A percentile compares a stretch with the other conserved stretches of the same genome.
phyloP scores from a whole-genome alignment of 1,140 invertebrate genomes.

The Lepidurus couesii region DNA sequence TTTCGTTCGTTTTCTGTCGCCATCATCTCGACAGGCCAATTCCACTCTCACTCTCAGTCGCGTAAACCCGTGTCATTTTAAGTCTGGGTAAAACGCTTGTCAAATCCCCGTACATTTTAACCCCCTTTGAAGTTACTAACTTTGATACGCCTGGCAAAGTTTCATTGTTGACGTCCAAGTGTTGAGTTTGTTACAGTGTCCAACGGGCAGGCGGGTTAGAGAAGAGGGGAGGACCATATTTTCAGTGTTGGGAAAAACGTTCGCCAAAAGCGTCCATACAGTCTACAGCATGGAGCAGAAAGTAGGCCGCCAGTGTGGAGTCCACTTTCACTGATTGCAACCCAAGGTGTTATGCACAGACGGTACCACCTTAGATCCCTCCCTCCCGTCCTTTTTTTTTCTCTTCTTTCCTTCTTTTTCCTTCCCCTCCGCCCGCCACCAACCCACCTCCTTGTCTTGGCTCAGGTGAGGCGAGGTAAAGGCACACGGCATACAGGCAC shows the following conservation, averaged over 20 bases:
- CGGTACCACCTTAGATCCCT: not conserved
- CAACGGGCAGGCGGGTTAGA: not conserved
- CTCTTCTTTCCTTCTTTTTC: not conserved
- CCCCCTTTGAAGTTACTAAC: too few species aligned
- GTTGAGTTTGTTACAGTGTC: not conserved
- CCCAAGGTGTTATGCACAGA: constrained; percentile 23
- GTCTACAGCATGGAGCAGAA: constrained; percentile 1
- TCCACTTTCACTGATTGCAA: constrained; percentile 32
- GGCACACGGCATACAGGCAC: not conserved
- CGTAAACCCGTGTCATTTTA: not conserved
- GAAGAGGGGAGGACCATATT: not conserved
- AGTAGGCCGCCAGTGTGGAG: constrained; percentile 22
- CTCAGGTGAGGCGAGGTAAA: not conserved
- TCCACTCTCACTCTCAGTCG: not conserved
- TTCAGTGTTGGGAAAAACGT: not conserved
- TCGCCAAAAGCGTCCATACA: not conserved
- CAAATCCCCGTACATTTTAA: too few species aligned
- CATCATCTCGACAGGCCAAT: not conserved
- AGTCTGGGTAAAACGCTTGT: too few species aligned
- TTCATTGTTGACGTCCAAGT: not conserved
- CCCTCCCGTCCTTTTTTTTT: not conserved
- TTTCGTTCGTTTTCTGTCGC: constrained; percentile 2
- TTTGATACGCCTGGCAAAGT: too few species aligned
- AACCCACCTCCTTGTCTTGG: not conserved
- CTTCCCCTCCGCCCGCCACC: not conserved